Base-by-base conservation (phyloP, 2,797 vertebrate species). In the Nannoperca obscura region DNA sequence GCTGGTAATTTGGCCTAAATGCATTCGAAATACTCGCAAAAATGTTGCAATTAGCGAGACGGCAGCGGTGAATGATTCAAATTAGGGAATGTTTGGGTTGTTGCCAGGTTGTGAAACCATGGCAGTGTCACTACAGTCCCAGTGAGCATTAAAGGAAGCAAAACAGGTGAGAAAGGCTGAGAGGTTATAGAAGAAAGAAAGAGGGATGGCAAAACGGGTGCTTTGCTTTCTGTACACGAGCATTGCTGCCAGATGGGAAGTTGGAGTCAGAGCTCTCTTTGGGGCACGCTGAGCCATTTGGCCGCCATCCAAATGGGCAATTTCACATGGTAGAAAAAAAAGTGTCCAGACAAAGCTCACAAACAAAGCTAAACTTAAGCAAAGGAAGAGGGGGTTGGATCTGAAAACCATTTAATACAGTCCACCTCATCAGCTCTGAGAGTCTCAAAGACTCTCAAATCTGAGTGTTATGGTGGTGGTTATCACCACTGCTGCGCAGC, bases 211-310 rank as follows among this genome's bases (percentile, higher is more conserved):
- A 77, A 14, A 46, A 58, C 17, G 10, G 71, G 30, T 38, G 63
- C 44, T 88, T 82, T 70, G 82, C 71, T 88, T 68, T 86, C 78
- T 61, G 79, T 65, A 61, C 81, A 77, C 34, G 47, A 71, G 80
- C 36, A 80, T 30, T 15, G 73, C 75, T 75, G 82, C 88, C 91
- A 93, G 89, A 94, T 92, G 89, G 90, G 86, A 82, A 89, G 82
- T 52, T 58, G 77, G 82, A 91, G 79, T 82, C 64, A 0, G 52
- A 75, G 44, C 81, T 87, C 81, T 87, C 87, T 90, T 85, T 74
- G 71, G 89, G 83, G 81, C 77, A 60, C 22, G 6, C 75, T 58
- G 78, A 85, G 76, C 76, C 71, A 90, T 92, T 93, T 91, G 91
- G 91, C 77, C 30, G 34, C 0, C 5, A 12, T 77, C 86, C 90